Base-by-base conservation (phyloP, 2,113 vertebrate genomes). In the Narcine bancroftii region DNA sequence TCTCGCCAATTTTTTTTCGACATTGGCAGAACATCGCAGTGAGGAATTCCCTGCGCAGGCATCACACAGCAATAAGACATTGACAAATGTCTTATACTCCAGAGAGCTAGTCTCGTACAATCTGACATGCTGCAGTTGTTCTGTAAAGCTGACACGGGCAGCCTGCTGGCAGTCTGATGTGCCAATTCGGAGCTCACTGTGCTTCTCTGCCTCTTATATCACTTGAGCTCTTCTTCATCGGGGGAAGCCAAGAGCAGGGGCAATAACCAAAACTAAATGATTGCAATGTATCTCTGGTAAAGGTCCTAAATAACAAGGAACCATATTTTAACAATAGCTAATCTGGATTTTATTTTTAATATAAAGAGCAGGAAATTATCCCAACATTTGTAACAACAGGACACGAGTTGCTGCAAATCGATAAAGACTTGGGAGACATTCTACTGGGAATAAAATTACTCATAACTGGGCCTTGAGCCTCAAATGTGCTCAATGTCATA, bases 121-220 rank as follows among this genome's bases (percentile, higher is more conserved):
- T 94, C 95, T 96, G 96, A 97, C 96, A 96, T 93, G 94, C 94
- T 94, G 93, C 93, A 94, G 95, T 93, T 94, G 83, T 95, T 94
- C 95, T 93, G 92, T 92, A 93, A 92, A 93, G 95, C 93, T 95
- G 96, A 96, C 95, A 95, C 45, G 93, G 95, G 93, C 95, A 93
- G 95, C 94, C 94, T 95, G 95, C 94, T 92, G 93, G 94, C 94
- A 93, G 92, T 85, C 92, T 17, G 0, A n/a, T 92, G 94, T 92
- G 94, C 94, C 95, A 95, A 95, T 94, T 93, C 95, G 95, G 95
- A 96, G 93, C 92, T 93, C 93, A 72, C 94, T 95, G 94, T 94
- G 94, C 96, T 94, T 95, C 94, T 94, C 93, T 93, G 93, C 89
- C 94, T 95, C 95, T 95, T 96, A 94, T 93, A 93, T 39, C 77